Percentiles rank a stretch among this genome's conserved stretches.
phyloP scores from a whole-genome alignment of 35 echinoderm and acorn worm genomes.

The Diadema setosum region DNA sequence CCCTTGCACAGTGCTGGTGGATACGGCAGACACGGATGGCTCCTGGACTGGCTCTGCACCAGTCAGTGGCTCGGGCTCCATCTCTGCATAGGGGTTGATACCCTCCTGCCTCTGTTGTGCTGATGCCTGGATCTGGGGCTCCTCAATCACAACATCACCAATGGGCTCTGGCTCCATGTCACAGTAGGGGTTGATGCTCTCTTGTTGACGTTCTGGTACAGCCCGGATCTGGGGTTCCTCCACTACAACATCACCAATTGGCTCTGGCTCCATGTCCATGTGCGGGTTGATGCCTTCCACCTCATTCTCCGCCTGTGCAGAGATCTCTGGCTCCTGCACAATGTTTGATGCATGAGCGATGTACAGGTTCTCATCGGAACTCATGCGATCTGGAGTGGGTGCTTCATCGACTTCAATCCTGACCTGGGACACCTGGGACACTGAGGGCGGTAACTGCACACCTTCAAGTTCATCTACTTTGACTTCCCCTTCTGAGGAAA shows the following conservation, averaged over 20 bases:
- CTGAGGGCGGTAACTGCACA: background rate
- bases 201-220: background rate
- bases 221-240: slow-evolving; percentile 44
- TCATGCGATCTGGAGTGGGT: slow-evolving; percentile 54
- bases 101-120: background rate
- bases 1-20: slow-evolving; percentile 71
- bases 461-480: slow-evolving; percentile 22
- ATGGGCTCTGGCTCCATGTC: slow-evolving; percentile 72
- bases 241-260: slow-evolving; percentile 6
- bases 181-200: slow-evolving; percentile 65
- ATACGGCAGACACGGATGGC: slow-evolving; percentile 46
- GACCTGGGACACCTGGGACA: slow-evolving; percentile 13
- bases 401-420: slow-evolving; percentile 83
- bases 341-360: slow-evolving; percentile 18
- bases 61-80: slow-evolving; percentile 38
- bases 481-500: background rate
- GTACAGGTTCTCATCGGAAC: slow-evolving; percentile 76
- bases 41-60: slow-evolving; percentile 44
- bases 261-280: slow-evolving; percentile 69
- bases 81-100: slow-evolving; percentile 50
- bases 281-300: slow-evolving; percentile 70
- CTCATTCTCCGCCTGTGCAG: background rate
- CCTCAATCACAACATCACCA: slow-evolving; percentile 11
- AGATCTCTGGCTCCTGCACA: slow-evolving; percentile 5
- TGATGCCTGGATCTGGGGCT: slow-evolving; percentile 24